Evolutionary conservation across 2,113 vertebrate genomes (phyloP).

Genomic region (Anseranas semipalmata): DNA sequence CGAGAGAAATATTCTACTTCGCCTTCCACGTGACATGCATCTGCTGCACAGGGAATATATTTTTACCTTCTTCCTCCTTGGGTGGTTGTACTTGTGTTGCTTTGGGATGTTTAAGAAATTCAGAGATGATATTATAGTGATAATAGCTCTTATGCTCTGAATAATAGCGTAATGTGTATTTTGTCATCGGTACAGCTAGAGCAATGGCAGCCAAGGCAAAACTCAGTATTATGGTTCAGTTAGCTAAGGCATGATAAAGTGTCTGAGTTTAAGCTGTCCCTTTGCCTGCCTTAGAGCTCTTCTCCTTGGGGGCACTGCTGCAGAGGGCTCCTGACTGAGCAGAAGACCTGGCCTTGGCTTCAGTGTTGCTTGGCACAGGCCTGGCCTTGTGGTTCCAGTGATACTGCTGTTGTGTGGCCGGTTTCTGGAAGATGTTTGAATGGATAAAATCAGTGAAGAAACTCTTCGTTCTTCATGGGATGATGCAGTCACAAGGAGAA

Average conservation of each 20-base stretch:
- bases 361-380: neutral
- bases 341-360: neutral
- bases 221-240: neutral
- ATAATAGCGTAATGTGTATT: neutral
- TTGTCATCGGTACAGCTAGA: neutral
- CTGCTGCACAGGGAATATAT: neutral
- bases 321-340: neutral
- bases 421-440: neutral
- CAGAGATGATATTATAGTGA: neutral
- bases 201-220: neutral
- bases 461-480: neutral
- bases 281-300: neutral
- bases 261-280: neutral
- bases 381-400: neutral
- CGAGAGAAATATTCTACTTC: neutral
- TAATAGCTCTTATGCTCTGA: neutral
- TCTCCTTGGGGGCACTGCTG: neutral
- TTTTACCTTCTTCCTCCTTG: neutral
- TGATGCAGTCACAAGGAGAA: neutral
- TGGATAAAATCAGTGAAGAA: neutral
- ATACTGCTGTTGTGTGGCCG: neutral
- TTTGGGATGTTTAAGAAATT: neutral
- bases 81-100: neutral
- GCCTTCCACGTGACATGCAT: neutral
- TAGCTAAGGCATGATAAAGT: fast-evolving